phyloP scores from a whole-genome alignment of 2,797 vertebrate genomes.

The Aselliscus stoliczkanus region DNA sequence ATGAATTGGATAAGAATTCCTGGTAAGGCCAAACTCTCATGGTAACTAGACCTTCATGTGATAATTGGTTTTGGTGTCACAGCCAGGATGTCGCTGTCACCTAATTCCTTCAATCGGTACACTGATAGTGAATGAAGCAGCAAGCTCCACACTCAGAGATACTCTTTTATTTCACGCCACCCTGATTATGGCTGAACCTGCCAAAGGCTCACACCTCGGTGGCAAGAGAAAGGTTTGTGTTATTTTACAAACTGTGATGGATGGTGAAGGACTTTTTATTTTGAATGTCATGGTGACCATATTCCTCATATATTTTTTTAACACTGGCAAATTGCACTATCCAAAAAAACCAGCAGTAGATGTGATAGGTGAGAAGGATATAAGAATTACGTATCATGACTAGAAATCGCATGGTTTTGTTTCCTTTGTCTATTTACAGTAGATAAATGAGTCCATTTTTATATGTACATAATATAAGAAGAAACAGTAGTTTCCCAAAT shows the following conservation, averaged over 20 bases:
- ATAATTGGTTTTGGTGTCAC: not conserved
- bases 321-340: not conserved
- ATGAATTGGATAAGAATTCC: not conserved
- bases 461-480: not conserved
- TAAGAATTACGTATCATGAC: not conserved
- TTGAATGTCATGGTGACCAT: not conserved
- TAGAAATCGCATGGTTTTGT: not conserved
- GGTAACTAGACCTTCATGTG: not conserved
- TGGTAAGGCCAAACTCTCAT: not conserved
- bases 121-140: not conserved
- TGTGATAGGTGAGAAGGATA: not conserved
- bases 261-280: not conserved
- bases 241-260: not conserved
- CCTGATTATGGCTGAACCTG: not conserved
- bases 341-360: not conserved
- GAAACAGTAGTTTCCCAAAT: slow-evolving; percentile 15
- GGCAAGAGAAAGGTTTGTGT: not conserved
- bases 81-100: not conserved
- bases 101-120: not conserved
- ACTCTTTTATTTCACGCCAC: not conserved
- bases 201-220: not conserved
- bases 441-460: slow-evolving; percentile 14
- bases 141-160: not conserved
- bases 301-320: not conserved
- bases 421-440: slow-evolving; percentile 9